Percentiles rank a stretch among this genome's conserved stretches.
phyloP scores from a whole-genome alignment of 2,113 vertebrate genomes.

The Triplophysa siluroides region DNA sequence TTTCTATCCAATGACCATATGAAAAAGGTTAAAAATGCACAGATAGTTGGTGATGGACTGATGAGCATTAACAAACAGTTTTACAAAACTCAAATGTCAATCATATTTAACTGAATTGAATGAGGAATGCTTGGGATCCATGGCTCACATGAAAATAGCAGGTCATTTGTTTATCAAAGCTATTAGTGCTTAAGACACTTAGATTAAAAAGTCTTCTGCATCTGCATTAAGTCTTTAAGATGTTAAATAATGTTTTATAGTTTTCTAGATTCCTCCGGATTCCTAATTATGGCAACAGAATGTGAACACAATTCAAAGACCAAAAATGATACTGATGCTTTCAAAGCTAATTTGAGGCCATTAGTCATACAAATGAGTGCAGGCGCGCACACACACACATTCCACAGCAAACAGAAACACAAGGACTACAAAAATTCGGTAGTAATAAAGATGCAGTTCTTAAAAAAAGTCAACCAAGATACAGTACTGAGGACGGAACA shows the following conservation, averaged over 20 bases:
- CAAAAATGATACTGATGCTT: constrained; percentile 11
- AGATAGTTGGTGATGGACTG: too few relatives aligned
- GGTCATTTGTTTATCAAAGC: not conserved
- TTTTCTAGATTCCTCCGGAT: constrained; percentile 5
- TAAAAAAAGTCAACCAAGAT: constrained; percentile 6
- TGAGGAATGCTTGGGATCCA: not conserved
- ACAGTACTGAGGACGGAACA: not conserved
- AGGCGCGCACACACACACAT: not conserved
- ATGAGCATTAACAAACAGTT: too few relatives aligned
- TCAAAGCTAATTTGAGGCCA: not conserved
- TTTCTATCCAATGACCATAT: too few relatives aligned
- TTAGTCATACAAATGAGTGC: constrained; percentile 15
- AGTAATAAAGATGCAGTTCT: not conserved
- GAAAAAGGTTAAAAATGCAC: too few relatives aligned
- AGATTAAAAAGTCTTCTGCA: not conserved
- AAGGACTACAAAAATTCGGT: not conserved
- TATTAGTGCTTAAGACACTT: too few relatives aligned
- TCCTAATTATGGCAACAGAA: constrained; percentile 5
- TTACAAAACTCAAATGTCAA: too few relatives aligned
- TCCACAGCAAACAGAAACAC: not conserved
- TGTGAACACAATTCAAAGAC: not conserved
- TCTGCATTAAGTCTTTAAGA: not conserved
- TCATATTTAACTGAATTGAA: not conserved
- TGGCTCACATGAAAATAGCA: not conserved
- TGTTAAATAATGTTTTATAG: not conserved